phyloP scores from a whole-genome alignment of 1,140 invertebrate species.

The Schlechtendalia chinensis region DNA sequence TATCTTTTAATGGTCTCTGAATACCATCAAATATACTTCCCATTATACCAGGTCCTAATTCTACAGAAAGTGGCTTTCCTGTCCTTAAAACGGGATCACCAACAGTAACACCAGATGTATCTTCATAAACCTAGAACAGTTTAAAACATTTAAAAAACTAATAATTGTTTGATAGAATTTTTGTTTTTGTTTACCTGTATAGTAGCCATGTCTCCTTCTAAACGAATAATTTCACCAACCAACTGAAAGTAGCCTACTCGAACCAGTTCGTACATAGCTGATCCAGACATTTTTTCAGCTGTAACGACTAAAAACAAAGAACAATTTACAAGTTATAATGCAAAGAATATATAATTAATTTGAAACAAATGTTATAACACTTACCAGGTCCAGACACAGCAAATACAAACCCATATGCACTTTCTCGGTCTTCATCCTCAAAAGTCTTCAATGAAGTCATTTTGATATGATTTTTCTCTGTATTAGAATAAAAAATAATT shows the following conservation, averaged over 20 bases:
- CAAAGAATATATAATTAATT: neutral
- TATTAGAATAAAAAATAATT: neutral
- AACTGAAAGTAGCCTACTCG: constrained; percentile 96
- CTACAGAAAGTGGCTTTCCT: constrained; percentile 96
- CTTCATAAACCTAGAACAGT: constrained; percentile 86
- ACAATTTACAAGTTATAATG: constrained; percentile 22
- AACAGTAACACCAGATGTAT: constrained; percentile 98
- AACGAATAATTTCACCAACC: constrained; percentile 98
- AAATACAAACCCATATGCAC: constrained; percentile 90
- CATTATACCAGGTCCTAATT: constrained; percentile 98
- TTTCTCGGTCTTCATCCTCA: constrained; percentile 81
- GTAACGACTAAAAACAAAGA: constrained; percentile 79
- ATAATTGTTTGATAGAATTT: neutral
- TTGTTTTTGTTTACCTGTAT: constrained; percentile 78
- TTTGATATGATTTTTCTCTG: constrained; percentile 41
- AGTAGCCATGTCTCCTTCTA: constrained; percentile 99
- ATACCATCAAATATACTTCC: constrained; percentile 99
- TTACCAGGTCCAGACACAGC: constrained; percentile 96
- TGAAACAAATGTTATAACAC: constrained; percentile 54
- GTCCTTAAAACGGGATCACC: constrained; percentile 98
- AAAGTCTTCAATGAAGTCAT: constrained; percentile 62
- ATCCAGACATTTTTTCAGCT: constrained; percentile 97
- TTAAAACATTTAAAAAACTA: neutral
- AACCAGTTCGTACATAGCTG: constrained; percentile 99
- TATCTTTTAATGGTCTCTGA: constrained; percentile 96